A percentile compares a stretch with the other conserved stretches of the same genome.
Evolutionary conservation across 2,888 invertebrate species (phyloP).

Genomic region (Melanchra persicariae): DNA sequence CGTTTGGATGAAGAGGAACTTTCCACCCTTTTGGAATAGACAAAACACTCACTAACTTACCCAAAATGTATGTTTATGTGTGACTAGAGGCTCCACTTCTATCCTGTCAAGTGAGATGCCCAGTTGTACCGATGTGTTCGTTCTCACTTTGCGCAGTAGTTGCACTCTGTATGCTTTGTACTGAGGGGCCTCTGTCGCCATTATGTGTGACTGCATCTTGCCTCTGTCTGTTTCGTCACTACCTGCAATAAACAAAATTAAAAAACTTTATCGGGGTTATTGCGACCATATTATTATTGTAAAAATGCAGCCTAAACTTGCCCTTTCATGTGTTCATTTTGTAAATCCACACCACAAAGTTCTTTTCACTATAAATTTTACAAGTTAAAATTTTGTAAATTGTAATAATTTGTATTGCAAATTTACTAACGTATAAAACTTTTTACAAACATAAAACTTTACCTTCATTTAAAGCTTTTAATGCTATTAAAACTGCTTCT

Average conservation of each 20-base stretch:
- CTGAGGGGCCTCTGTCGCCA: conserved; percentile 96
- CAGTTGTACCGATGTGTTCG: conserved; percentile 96
- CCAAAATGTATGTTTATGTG: conserved; percentile 92
- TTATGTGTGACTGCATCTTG: conserved; percentile 93
- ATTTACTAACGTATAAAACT: no score
- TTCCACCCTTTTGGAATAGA: not conserved
- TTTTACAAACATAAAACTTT: no score
- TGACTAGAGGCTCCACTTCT: conserved; percentile 96
- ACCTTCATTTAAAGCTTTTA: conserved; percentile 88
- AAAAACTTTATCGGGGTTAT: not conserved
- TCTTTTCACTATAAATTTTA: no score
- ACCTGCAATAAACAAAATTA: conserved; percentile 57
- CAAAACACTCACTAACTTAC: conserved; percentile 70
- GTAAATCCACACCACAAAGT: no score
- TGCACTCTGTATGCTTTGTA: conserved; percentile 96
- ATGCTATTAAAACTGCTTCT: conserved; percentile 84
- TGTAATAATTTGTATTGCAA: no score
- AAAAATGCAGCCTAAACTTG: no score
- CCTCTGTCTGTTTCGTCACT: conserved; percentile 88
- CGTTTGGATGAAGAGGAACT: no score
- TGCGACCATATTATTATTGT: no score
- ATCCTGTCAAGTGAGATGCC: conserved; percentile 97
- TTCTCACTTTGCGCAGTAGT: conserved; percentile 94
- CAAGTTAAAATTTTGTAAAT: no score
- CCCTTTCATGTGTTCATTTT: no score